phyloP scores from a whole-genome alignment of 2,888 invertebrate species.

The Oasisia sp. region DNA sequence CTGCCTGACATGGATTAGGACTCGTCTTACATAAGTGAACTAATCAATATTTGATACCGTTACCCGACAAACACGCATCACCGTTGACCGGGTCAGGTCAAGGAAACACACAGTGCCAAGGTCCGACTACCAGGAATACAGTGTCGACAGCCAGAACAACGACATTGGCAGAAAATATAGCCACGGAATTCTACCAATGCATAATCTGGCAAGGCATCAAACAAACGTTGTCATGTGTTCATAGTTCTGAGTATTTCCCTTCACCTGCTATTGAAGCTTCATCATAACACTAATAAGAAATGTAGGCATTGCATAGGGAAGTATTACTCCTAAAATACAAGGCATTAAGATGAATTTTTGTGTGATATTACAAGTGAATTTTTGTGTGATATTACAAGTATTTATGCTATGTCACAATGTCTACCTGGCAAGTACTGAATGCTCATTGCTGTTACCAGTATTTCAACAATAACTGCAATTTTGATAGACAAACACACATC shows the following conservation, averaged over 20 bases:
- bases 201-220: neutral
- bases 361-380: too few relatives aligned
- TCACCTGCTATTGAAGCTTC: neutral
- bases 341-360: too few relatives aligned
- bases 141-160: neutral
- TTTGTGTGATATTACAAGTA: too few relatives aligned
- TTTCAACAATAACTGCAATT: too few relatives aligned
- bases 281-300: too few relatives aligned
- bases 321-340: too few relatives aligned
- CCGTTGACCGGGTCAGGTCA: neutral
- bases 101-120: neutral
- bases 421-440: too few relatives aligned
- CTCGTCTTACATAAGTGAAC: neutral
- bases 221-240: neutral
- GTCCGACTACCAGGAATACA: neutral
- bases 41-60: neutral
- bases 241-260: neutral
- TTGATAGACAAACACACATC: too few relatives aligned
- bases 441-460: too few relatives aligned
- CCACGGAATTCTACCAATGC: neutral
- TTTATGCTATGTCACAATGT: too few relatives aligned
- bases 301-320: too few relatives aligned
- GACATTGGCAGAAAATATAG: constrained; percentile 3
- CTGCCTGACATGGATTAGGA: neutral
- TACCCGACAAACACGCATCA: neutral